Percentiles rank a stretch among this genome's conserved stretches.
Conservation (phyloP, 2,888 invertebrate genomes). For the Dendrolimus pini region DNA sequence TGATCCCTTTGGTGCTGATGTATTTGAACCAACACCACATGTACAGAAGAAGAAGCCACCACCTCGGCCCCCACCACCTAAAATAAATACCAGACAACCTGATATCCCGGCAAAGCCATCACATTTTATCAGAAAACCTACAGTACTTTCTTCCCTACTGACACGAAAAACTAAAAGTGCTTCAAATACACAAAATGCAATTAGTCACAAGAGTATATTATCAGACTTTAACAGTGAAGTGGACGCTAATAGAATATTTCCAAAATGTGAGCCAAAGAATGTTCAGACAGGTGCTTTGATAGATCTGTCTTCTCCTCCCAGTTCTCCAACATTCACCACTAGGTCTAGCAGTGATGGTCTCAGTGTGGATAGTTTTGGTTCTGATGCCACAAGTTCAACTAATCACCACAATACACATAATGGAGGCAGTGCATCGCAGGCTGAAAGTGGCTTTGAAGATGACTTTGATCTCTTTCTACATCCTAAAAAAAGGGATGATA, state of each 20-base stretch:
- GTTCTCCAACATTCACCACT: constrained; percentile 85
- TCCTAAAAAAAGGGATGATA: constrained; percentile 58
- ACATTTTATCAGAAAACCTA: constrained; percentile 70
- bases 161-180: constrained; percentile 50
- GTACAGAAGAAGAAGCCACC: constrained; percentile 82
- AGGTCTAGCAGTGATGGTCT: constrained; percentile 85
- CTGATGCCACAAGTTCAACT: constrained; percentile 79
- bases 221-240: constrained; percentile 43
- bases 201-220: constrained; percentile 26
- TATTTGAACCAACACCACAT: constrained; percentile 63
- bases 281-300: constrained; percentile 78
- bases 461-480: constrained; percentile 83
- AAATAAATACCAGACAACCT: constrained; percentile 52
- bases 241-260: constrained; percentile 56
- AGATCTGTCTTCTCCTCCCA: constrained; percentile 83
- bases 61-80: constrained; percentile 83
- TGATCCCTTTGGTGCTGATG: constrained; percentile 68
- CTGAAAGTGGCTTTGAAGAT: constrained; percentile 89
- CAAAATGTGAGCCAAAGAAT: constrained; percentile 64
- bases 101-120: constrained; percentile 68
- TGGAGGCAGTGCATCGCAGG: constrained; percentile 82
- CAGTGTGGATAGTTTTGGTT: constrained; percentile 85
- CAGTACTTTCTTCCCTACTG: constrained; percentile 57
- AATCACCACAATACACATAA: constrained; percentile 71
- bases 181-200: constrained; percentile 27